Base-by-base conservation (phyloP, 1,140 invertebrate genomes). In the Bombus superbus region DNA sequence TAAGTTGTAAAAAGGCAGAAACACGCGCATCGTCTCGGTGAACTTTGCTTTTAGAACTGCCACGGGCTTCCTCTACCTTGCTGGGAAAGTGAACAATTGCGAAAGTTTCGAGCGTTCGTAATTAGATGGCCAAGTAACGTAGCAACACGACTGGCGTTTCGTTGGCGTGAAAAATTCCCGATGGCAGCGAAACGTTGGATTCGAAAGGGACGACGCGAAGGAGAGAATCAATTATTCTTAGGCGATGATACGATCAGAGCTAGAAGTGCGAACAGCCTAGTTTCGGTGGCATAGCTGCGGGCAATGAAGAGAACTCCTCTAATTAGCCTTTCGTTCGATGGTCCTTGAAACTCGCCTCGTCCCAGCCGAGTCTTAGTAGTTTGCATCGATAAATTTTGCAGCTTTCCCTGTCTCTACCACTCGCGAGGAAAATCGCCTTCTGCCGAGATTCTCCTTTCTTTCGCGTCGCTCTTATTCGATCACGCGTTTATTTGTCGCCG, bases 271-370 rank as follows among this genome's bases (percentile, higher is more conserved):
- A 72, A 72, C 53, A 35, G 35, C n/a, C 22, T 40, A 42, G 68
- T 62, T 62, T 79, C 42, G 75, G 25, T 59, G 3, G 38, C 44
- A n/a, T 32, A 28, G 78, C 64, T 57, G 18, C 42, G 35, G 59
- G 22, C 83, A 80, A 72, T 47, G 64, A 80, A 80, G 32, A 59
- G 83, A 62, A 62, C 42, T 62, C 74, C 81, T 64, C 74, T 78
- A 85, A 85, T 85, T 85, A 72, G 76, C 76, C 47, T 62, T 25
- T n/a, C 40, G 66, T 62, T 85, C 83, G 83, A 85, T 80, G 71
- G 72, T 82, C 72, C 72, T 82, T 47, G 81, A 66, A 82, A 82
- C 71, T 75, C 81, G 10, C 42, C 42, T 47, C 71, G 72, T 64
- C 13, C 57, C 40, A 2, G 22, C 38, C 38, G 80, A 64, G 57